A percentile compares a stretch with the other conserved stretches of the same genome.
Evolutionary conservation across 2,888 invertebrate genomes (phyloP).

Genomic region (Macroteleia sp.): DNA sequence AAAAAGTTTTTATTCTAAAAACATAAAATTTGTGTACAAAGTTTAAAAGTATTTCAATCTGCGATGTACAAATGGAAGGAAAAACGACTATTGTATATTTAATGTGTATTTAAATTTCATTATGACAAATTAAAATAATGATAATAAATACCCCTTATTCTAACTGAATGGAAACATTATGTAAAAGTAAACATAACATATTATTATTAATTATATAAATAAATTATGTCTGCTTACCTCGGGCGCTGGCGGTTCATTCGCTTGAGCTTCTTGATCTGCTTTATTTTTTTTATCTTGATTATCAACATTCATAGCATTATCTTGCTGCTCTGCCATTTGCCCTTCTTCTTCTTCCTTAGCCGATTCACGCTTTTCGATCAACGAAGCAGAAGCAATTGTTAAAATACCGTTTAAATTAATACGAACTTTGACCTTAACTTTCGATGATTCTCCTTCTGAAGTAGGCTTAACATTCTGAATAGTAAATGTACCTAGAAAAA

Average conservation of each 20-base stretch:
- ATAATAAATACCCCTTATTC: too few relatives aligned
- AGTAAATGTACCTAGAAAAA: constrained; percentile 87
- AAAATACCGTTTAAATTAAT: constrained; percentile 97
- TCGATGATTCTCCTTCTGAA: constrained; percentile 95
- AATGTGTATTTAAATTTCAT: too few relatives aligned
- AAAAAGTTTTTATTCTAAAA: too few relatives aligned
- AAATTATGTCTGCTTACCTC: too few relatives aligned
- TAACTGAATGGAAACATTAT: too few relatives aligned
- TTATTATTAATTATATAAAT: too few relatives aligned
- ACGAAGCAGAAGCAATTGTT: constrained; percentile 92
- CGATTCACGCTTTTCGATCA: constrained; percentile 88
- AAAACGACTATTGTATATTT: too few relatives aligned
- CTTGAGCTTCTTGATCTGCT: constrained; percentile 80
- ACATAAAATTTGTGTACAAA: too few relatives aligned
- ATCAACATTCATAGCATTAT: constrained; percentile 72
- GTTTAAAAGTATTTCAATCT: too few relatives aligned
- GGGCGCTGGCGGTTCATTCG: constrained; percentile 79
- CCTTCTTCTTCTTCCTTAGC: constrained; percentile 82
- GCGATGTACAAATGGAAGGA: too few relatives aligned
- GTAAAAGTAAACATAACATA: too few relatives aligned
- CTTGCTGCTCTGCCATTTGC: constrained; percentile 73
- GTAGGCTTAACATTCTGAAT: constrained; percentile 94
- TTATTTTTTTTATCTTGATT: constrained; percentile 75
- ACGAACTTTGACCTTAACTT: constrained; percentile 97
- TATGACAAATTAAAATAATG: too few relatives aligned